Percentiles rank a stretch among this genome's conserved stretches.
These are phyloP conservation scores for Aythya baeri DNA, from an alignment of 2,113 vertebrate species.

Conservation along the genomic window DNA sequence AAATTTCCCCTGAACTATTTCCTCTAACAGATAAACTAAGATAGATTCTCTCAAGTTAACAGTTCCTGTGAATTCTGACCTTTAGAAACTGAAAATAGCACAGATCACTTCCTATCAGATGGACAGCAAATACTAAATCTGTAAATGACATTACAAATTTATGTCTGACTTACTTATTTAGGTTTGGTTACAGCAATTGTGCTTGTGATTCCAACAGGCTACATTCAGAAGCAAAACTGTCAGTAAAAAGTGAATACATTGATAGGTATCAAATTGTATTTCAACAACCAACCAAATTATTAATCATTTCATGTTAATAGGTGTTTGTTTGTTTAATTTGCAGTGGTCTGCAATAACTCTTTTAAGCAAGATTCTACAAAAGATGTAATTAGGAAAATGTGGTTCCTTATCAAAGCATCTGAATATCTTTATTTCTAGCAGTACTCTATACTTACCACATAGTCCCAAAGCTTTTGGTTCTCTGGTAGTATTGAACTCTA, in stretches of 20 bases:
- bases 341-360: neutral
- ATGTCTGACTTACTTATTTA: neutral
- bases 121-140: neutral
- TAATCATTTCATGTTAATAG: neutral
- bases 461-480: slow-evolving; percentile 84
- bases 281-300: neutral
- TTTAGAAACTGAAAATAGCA: slow-evolving; percentile 43
- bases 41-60: neutral
- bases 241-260: neutral
- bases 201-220: neutral
- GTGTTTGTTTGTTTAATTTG: neutral
- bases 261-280: neutral
- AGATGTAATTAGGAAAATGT: neutral
- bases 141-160: neutral
- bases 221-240: neutral
- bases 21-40: neutral
- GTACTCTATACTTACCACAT: slow-evolving; percentile 82
- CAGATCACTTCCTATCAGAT: neutral
- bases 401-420: neutral
- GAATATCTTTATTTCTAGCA: neutral
- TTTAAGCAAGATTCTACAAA: neutral
- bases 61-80: neutral
- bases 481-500: slow-evolving; percentile 82
- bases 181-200: neutral
- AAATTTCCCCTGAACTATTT: neutral